These are phyloP conservation scores for Malurus alboscapulatus DNA, from an alignment of 2,113 vertebrate species.

Conservation along the genomic window DNA sequence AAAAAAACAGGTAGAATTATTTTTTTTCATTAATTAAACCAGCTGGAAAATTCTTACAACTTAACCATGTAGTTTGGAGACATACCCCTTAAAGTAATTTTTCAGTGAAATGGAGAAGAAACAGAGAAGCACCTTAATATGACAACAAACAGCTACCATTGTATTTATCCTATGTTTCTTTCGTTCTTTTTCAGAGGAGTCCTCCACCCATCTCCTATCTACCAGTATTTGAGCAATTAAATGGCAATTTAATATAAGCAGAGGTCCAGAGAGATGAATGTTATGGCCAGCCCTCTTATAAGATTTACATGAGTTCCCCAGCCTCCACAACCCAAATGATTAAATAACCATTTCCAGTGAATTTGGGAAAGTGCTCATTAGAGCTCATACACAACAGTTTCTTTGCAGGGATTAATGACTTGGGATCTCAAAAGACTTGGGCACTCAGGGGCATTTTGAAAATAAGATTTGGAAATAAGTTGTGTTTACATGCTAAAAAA, in stretches of 20 bases:
- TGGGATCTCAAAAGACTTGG: background rate
- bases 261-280: background rate
- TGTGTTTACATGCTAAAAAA: background rate
- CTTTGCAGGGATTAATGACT: background rate
- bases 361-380: background rate
- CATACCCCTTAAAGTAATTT: background rate
- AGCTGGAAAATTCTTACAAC: background rate
- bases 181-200: background rate
- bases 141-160: background rate
- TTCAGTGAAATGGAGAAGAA: background rate
- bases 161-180: background rate
- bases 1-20: conserved; percentile 18
- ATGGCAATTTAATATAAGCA: background rate
- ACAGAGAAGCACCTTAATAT: background rate
- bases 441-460: background rate
- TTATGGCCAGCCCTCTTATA: background rate
- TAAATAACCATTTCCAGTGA: background rate
- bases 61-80: background rate
- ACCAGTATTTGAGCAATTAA: background rate
- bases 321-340: background rate
- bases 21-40: background rate
- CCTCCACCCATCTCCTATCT: background rate
- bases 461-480: background rate
- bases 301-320: background rate
- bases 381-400: background rate